phyloP scores from a whole-genome alignment of 2,113 vertebrate species.

The Strix uralensis region DNA sequence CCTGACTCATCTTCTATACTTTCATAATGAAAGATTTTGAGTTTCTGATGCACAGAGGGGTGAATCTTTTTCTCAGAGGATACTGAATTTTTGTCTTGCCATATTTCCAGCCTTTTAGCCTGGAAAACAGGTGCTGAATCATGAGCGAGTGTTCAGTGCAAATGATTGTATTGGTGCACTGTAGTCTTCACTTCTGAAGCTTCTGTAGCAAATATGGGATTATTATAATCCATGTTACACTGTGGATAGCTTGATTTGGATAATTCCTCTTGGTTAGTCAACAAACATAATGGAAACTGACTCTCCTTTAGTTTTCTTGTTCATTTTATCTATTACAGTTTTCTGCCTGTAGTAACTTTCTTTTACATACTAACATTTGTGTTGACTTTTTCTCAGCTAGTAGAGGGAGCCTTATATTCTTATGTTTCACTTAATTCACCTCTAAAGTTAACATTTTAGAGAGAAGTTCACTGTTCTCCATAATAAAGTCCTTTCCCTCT shows the following conservation, averaged over 20 bases:
- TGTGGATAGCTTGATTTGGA: not conserved
- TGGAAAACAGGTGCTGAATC: not conserved
- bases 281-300: not conserved
- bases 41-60: not conserved
- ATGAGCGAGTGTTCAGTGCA: accelerated
- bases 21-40: not conserved
- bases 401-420: not conserved
- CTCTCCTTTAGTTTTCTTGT: not conserved
- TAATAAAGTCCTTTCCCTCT: not conserved
- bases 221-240: not conserved
- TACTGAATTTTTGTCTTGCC: not conserved
- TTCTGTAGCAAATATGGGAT: not conserved
- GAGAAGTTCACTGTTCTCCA: not conserved
- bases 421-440: not conserved
- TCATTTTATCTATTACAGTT: not conserved
- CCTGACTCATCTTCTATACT: not conserved
- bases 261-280: not conserved
- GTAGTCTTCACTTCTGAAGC: not conserved
- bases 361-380: not conserved
- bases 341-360: not conserved
- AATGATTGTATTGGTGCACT: not conserved
- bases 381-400: not conserved
- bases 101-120: not conserved
- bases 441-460: not conserved
- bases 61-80: not conserved